Percentiles rank a stretch among this genome's conserved stretches.
phyloP scores from a whole-genome alignment of 2,113 vertebrate genomes.

The Choloepus hoffmanni region DNA sequence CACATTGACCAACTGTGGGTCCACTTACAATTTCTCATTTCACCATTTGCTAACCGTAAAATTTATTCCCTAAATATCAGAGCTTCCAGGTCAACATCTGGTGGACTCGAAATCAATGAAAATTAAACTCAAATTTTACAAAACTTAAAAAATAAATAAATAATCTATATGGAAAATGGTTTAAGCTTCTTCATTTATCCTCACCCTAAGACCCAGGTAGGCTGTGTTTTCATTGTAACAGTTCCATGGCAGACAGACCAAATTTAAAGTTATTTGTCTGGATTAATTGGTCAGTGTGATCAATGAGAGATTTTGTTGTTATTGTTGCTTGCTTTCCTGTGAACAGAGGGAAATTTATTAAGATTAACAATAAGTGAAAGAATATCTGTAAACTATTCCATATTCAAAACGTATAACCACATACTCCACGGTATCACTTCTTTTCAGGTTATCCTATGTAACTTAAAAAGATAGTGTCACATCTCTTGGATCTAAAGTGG shows the following conservation, averaged over 20 bases:
- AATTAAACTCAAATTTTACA: slow-evolving; percentile 29
- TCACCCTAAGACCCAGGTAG: not conserved
- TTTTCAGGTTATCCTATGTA: not conserved
- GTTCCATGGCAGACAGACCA: not conserved
- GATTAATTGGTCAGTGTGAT: not conserved
- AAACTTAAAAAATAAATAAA: not conserved
- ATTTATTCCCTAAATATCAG: slow-evolving; percentile 6
- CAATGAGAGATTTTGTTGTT: not conserved
- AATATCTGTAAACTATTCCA: not conserved
- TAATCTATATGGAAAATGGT: not conserved
- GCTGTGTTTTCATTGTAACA: slow-evolving; percentile 11
- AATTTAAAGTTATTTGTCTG: not conserved
- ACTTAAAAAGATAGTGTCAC: not conserved
- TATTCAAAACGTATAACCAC: slow-evolving; percentile 14
- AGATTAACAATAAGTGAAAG: not conserved
- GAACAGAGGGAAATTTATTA: not conserved
- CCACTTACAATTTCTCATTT: not conserved
- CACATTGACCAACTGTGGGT: not conserved
- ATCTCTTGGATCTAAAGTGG: not conserved
- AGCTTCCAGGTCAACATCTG: not conserved
- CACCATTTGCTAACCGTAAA: not conserved
- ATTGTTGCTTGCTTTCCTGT: not conserved
- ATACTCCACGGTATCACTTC: not conserved
- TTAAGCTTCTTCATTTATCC: slow-evolving; percentile 6
- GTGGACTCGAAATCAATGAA: not conserved